Evolutionary conservation across 2,113 vertebrate genomes (phyloP).

Genomic region (Leptosomus discolor): DNA sequence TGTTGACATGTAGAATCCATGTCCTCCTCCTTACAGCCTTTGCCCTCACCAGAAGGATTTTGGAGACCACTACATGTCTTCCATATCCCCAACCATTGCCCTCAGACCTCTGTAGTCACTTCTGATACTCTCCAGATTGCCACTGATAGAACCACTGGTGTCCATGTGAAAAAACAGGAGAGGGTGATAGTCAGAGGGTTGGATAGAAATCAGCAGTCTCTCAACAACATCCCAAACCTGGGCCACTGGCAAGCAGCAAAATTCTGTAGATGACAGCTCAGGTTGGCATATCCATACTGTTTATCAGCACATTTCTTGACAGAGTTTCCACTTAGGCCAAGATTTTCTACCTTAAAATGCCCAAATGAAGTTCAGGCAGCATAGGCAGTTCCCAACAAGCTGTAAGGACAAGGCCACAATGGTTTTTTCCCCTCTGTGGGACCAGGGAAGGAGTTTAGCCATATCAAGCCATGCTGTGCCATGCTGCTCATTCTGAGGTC

Average conservation of each 20-base stretch:
- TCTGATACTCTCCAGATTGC: not conserved
- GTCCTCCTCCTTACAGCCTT: not conserved
- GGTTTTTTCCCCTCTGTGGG: not conserved
- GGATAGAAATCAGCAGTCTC: not conserved
- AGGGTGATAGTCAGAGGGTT: not conserved
- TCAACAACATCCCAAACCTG: not conserved
- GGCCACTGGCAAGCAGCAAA: not conserved
- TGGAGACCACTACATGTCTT: not conserved
- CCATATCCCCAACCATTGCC: rapidly evolving
- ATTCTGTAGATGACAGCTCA: not conserved
- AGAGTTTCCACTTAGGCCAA: not conserved
- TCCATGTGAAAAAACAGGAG: not conserved
- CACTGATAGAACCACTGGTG: not conserved
- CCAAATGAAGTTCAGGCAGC: not conserved
- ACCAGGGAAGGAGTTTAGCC: not conserved
- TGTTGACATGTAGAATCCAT: not conserved
- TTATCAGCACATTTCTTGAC: not conserved
- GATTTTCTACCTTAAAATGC: not conserved
- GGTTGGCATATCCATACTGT: not conserved
- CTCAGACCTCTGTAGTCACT: not conserved
- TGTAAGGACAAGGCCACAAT: not conserved
- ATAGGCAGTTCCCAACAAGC: not conserved
- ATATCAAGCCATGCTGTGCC: not conserved
- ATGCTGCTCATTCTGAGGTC: not conserved
- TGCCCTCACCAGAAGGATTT: not conserved